Evolutionary conservation across 92 coral and sea anemone species (phyloP).

Genomic region (Zoanthus gigantus): DNA sequence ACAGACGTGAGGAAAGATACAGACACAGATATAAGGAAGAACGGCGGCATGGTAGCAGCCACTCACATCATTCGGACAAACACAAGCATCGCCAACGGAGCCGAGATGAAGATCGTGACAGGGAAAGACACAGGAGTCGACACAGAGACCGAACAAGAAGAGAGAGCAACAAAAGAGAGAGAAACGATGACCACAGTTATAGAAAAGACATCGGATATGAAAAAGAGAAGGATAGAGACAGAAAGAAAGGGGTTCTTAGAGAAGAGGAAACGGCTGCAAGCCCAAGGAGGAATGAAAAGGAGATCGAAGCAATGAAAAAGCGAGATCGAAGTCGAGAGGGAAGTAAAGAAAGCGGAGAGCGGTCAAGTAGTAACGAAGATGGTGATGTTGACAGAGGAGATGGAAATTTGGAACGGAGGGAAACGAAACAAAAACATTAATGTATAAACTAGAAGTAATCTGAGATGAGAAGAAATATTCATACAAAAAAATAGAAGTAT

Average conservation of each 20-base stretch:
- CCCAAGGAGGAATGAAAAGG: background rate
- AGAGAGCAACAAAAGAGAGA: background rate
- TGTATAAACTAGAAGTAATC: too few species aligned
- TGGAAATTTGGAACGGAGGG: background rate
- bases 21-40: slow-evolving; percentile 31
- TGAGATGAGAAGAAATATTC: too few species aligned
- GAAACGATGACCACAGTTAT: slow-evolving; percentile 25
- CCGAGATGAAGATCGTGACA: slow-evolving; percentile 25
- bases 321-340: slow-evolving; percentile 11
- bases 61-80: background rate
- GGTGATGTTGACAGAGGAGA: background rate
- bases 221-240: background rate
- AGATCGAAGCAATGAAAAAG: background rate
- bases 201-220: slow-evolving; percentile 30
- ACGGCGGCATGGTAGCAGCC: background rate
- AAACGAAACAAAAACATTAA: slow-evolving; percentile 10
- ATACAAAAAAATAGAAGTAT: too few species aligned
- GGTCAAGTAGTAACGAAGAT: slow-evolving; percentile 18
- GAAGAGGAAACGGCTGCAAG: slow-evolving; percentile 28
- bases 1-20: background rate
- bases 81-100: slow-evolving; percentile 35
- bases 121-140: slow-evolving; percentile 9
- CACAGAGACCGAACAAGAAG: background rate
- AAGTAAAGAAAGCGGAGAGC: slow-evolving; percentile 13
- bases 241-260: background rate